Conservation (phyloP, 2,888 invertebrate genomes). For the Coenonympha arcania region DNA sequence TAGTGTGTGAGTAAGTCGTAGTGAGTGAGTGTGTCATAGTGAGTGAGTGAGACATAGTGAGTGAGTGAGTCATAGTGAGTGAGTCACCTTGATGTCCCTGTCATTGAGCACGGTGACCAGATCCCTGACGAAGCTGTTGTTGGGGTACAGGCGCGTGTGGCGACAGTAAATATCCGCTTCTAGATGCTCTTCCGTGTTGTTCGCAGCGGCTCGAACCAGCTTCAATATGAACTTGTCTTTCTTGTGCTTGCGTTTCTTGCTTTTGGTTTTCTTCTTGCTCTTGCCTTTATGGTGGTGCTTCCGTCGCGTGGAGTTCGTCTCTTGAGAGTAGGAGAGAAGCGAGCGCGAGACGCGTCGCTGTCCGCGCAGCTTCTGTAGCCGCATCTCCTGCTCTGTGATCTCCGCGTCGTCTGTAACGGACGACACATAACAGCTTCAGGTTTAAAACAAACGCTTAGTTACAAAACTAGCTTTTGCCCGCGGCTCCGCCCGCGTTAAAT, state of each 20-base stretch:
- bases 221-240: conserved; percentile 62
- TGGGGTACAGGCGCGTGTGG: conserved; percentile 49
- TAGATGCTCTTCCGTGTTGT: conserved; percentile 48
- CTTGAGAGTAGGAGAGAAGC: conserved; percentile 41
- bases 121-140: conserved; percentile 59
- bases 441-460: too few species aligned
- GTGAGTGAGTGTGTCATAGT: too few species aligned
- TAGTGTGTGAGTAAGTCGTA: too few species aligned
- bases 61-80: neutral
- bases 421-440: too few species aligned
- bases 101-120: conserved; percentile 58
- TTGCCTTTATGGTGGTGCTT: conserved; percentile 31
- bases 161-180: conserved; percentile 56
- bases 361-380: conserved; percentile 38
- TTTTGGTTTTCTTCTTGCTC: conserved; percentile 36
- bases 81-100: conserved; percentile 51
- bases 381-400: conserved; percentile 36
- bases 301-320: conserved; percentile 22
- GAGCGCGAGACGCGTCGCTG: conserved; percentile 55
- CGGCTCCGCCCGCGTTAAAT: too few species aligned
- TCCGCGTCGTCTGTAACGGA: conserved; percentile 29
- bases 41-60: neutral
- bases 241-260: conserved; percentile 30
- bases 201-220: conserved; percentile 38
- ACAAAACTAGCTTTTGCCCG: too few species aligned